Evolutionary conservation across 1,140 invertebrate species (phyloP).

Genomic region (Aphelinus atriplicis): DNA sequence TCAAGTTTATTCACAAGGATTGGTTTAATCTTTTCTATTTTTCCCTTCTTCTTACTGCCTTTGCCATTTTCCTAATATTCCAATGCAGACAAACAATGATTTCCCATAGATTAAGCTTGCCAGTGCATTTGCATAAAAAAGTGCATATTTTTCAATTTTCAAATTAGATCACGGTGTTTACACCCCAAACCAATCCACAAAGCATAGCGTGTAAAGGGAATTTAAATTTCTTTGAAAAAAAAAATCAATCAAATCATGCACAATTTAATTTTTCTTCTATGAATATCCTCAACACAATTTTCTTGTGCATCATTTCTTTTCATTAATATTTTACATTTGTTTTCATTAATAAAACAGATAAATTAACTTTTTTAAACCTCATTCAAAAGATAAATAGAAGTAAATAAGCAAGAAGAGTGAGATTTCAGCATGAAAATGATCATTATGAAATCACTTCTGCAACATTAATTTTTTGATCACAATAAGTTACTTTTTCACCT

Average conservation of each 20-base stretch:
- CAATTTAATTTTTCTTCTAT: background rate
- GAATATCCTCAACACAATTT: background rate
- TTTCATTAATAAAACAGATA: no score
- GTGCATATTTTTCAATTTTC: background rate
- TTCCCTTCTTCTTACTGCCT: constrained; percentile 66
- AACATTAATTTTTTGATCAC: constrained; percentile 13
- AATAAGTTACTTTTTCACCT: constrained; percentile 49
- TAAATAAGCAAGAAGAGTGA: constrained; percentile 27
- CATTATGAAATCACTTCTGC: background rate
- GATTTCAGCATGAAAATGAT: constrained; percentile 18
- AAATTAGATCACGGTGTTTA: background rate
- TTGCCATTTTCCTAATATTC: constrained; percentile 59
- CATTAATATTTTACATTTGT: background rate
- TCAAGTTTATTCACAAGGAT: constrained; percentile 76
- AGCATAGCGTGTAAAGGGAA: background rate
- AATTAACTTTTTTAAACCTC: no score
- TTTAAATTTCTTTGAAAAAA: constrained; percentile 7
- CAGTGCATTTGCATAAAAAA: constrained; percentile 10
- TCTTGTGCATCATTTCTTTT: constrained; percentile 12
- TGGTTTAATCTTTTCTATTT: constrained; percentile 68
- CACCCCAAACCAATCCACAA: constrained; percentile 10
- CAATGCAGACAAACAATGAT: constrained; percentile 46
- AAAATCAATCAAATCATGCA: constrained; percentile 2
- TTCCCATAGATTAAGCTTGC: constrained; percentile 21
- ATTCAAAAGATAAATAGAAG: background rate